phyloP scores from a whole-genome alignment of 64 coral and sea anemone genomes.

The Cladopsammia gracilis region DNA sequence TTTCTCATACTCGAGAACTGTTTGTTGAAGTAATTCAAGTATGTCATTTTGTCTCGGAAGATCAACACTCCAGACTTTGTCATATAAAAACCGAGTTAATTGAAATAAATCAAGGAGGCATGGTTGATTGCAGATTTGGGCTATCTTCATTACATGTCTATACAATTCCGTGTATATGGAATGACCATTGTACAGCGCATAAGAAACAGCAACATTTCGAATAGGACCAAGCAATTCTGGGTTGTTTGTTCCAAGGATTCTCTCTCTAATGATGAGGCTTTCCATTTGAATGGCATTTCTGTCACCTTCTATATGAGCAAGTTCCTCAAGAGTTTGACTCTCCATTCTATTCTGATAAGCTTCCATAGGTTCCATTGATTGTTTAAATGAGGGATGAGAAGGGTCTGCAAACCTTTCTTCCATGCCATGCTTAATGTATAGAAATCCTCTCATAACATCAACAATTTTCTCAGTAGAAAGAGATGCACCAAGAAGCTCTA shows the following conservation, averaged over 20 bases:
- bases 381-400: background rate
- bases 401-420: background rate
- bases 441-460: constrained; percentile 25
- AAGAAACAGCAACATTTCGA: constrained; percentile 6
- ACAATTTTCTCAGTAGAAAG: constrained; percentile 14
- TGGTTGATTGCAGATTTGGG: background rate
- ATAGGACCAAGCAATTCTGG: background rate
- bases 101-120: too few species aligned
- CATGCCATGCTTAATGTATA: constrained; percentile 44
- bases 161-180: constrained; percentile 24
- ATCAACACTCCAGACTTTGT: too few species aligned
- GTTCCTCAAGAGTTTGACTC: constrained; percentile 33
- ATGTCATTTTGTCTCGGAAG: too few species aligned
- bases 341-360: constrained; percentile 58
- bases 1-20: too few species aligned
- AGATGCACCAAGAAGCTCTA: constrained; percentile 60
- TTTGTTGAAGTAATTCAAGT: too few species aligned
- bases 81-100: too few species aligned
- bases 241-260: constrained; percentile 42
- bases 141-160: constrained; percentile 37
- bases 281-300: constrained; percentile 37
- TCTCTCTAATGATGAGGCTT: constrained; percentile 52
- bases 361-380: background rate
- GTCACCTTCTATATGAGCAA: constrained; percentile 22
- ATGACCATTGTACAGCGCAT: constrained; percentile 27